These are phyloP conservation scores for Spea bombifrons DNA, from an alignment of 2,113 vertebrate genomes.

Conservation along the genomic window DNA sequence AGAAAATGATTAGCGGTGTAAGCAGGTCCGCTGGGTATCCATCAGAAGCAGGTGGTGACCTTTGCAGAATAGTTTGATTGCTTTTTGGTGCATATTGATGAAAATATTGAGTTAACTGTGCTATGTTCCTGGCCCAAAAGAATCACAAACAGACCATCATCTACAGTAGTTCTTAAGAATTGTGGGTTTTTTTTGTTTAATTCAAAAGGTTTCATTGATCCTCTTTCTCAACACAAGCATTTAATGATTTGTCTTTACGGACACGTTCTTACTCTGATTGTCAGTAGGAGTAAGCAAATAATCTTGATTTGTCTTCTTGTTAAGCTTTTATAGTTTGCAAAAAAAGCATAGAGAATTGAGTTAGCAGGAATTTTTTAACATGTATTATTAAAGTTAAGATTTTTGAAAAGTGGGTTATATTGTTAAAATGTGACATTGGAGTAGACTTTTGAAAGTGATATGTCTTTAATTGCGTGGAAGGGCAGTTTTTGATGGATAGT, in stretches of 20 bases:
- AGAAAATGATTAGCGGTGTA: neutral
- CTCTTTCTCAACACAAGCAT: conserved; percentile 38
- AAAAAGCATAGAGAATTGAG: neutral
- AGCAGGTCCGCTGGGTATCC: conserved; percentile 11
- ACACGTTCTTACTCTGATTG: conserved; percentile 42
- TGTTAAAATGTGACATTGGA: too few species aligned
- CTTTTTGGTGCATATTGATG: conserved; percentile 37
- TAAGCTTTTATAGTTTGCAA: conserved; percentile 15
- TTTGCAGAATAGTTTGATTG: conserved; percentile 38
- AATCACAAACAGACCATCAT: conserved; percentile 24
- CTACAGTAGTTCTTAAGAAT: conserved; percentile 27
- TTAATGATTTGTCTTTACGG: conserved; percentile 47
- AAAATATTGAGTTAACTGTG: conserved; percentile 44
- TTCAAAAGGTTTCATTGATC: conserved; percentile 43
- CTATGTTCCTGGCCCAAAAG: conserved; percentile 21
- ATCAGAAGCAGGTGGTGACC: conserved; percentile 39
- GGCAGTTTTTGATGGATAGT: too few species aligned
- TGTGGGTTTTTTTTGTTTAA: conserved; percentile 32
- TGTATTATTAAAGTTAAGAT: neutral
- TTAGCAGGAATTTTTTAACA: neutral
- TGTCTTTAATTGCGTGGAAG: too few species aligned
- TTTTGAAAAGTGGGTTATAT: too few species aligned
- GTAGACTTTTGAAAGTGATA: too few species aligned
- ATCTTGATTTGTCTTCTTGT: conserved; percentile 44
- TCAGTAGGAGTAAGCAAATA: conserved; percentile 39